Percentiles rank a stretch among this genome's conserved stretches.
Conservation (phyloP, 2,888 invertebrate species). For the Nymphalis polychloros region DNA sequence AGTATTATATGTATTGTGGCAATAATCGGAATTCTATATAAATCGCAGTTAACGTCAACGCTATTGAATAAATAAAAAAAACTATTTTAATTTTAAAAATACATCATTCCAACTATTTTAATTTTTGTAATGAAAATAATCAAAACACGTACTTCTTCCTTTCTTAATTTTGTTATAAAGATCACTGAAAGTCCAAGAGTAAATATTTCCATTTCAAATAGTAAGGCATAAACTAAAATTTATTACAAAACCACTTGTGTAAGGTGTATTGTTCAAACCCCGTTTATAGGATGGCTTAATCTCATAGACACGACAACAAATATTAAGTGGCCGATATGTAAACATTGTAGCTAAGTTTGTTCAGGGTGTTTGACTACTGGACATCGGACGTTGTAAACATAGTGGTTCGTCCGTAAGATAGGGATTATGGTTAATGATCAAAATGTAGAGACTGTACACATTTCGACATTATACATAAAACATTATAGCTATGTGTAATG, state of each 20-base stretch:
- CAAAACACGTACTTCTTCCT: no score
- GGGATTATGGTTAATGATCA: conserved; percentile 13
- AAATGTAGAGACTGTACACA: background rate
- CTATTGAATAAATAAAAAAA: no score
- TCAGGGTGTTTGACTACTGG: conserved; percentile 40
- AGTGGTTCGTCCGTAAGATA: conserved; percentile 3
- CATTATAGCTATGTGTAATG: no score
- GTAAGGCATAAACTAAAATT: no score
- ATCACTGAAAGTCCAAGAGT: background rate
- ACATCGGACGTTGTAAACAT: conserved; percentile 38
- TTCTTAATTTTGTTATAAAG: background rate
- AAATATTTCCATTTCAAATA: no score
- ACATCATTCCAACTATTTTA: no score
- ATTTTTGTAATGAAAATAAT: no score
- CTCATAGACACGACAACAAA: conserved; percentile 43
- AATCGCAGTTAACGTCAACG: no score
- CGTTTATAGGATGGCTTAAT: conserved; percentile 29
- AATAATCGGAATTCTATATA: no score
- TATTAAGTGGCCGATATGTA: conserved; percentile 52
- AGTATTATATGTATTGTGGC: no score
- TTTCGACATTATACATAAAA: background rate
- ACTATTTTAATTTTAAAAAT: no score
- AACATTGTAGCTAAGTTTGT: conserved; percentile 41
- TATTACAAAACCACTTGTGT: background rate
- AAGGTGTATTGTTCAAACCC: conserved; percentile 15